Evolutionary conservation across 2,113 vertebrate genomes (phyloP).

Genomic region (Cephalopterus ornatus): DNA sequence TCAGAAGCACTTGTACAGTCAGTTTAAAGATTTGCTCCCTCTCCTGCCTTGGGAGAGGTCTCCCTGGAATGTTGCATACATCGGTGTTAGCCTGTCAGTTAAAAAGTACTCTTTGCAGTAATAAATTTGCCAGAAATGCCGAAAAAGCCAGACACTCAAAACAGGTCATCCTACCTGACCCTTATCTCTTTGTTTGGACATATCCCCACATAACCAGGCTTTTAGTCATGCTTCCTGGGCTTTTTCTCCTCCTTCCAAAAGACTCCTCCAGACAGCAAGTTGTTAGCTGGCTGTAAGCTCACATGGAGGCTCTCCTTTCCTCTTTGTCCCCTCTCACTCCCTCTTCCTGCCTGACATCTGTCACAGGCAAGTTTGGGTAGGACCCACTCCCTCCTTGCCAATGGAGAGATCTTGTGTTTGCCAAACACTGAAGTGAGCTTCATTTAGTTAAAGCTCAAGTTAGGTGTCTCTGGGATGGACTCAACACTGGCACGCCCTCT

Average conservation of each 20-base stretch:
- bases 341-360: background rate
- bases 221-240: background rate
- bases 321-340: accelerated
- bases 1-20: background rate
- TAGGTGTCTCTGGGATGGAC: background rate
- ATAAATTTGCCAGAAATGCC: background rate
- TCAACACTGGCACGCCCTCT: background rate
- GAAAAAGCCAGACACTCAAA: background rate
- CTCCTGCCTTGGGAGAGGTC: background rate
- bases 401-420: background rate
- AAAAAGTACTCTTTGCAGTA: background rate
- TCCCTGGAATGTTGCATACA: background rate
- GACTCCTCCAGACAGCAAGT: background rate
- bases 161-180: background rate
- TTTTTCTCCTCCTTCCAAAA: background rate
- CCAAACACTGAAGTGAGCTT: background rate
- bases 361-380: background rate
- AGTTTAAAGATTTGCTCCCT: background rate
- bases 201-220: background rate
- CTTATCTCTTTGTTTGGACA: background rate
- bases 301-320: background rate
- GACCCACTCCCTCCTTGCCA: background rate
- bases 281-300: background rate
- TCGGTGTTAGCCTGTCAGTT: background rate
- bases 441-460: background rate